phyloP scores from a whole-genome alignment of 1,140 invertebrate species.

The Brachystomella parvula region DNA sequence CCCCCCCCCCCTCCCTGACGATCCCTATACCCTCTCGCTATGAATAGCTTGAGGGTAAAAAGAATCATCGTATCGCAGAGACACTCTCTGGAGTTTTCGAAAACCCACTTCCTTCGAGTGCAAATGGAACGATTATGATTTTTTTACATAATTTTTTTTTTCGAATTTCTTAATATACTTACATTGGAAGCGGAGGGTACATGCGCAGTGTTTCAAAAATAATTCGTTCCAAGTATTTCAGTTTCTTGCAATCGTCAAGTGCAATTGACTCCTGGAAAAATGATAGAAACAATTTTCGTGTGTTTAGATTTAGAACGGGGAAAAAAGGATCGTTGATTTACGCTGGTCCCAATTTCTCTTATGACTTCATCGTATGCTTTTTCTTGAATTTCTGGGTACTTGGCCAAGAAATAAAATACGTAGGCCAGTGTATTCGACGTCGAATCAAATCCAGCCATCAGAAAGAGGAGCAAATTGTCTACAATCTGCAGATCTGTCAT shows the following conservation, averaged over 20 bases:
- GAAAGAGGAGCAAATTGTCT: slow-evolving; percentile 35
- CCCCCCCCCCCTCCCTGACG: too few relatives aligned
- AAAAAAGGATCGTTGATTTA: slow-evolving; percentile 9
- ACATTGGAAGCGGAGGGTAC: slow-evolving; percentile 38
- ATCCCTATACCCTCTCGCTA: too few relatives aligned
- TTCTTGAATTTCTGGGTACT: slow-evolving; percentile 36
- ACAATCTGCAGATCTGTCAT: slow-evolving; percentile 32
- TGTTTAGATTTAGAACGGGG: not conserved
- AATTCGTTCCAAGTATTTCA: slow-evolving; percentile 34
- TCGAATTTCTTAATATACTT: slow-evolving; percentile 10
- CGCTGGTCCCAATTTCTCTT: slow-evolving; percentile 34
- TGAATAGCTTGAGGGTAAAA: too few relatives aligned
- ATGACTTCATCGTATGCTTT: slow-evolving; percentile 34
- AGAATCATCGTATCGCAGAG: too few relatives aligned
- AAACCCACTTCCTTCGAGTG: too few relatives aligned
- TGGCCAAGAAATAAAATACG: slow-evolving; percentile 32
- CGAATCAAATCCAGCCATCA: slow-evolving; percentile 36
- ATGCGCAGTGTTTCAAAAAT: slow-evolving; percentile 39
- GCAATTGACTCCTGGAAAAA: slow-evolving; percentile 28
- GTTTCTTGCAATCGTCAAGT: slow-evolving; percentile 33
- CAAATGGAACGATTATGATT: not conserved
- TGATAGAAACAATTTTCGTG: not conserved
- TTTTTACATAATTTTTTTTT: not conserved
- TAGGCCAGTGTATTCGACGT: slow-evolving; percentile 36
- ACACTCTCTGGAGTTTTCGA: too few relatives aligned